These are phyloP conservation scores for Metallyticus violacea DNA, from an alignment of 2,888 invertebrate species.

Conservation along the genomic window DNA sequence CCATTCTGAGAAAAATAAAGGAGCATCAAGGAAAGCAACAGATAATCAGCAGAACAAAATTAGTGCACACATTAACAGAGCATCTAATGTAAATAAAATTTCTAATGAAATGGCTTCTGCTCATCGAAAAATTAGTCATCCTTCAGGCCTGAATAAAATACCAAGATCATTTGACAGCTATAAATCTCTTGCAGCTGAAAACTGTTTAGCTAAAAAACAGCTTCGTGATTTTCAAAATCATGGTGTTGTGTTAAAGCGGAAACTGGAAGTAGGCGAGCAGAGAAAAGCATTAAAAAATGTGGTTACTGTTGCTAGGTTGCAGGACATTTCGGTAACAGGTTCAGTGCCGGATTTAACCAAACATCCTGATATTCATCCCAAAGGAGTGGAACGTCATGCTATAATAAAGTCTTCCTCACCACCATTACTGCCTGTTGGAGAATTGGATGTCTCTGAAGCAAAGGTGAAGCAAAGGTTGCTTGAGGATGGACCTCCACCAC, in stretches of 20 bases:
- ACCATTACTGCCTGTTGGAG: slow-evolving; percentile 46
- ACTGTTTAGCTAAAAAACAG: slow-evolving; percentile 24
- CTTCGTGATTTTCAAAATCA: slow-evolving; percentile 17
- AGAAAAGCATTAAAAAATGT: slow-evolving; percentile 17
- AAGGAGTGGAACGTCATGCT: not conserved
- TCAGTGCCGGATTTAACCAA: not conserved
- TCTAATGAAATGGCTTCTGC: not conserved
- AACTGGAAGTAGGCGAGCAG: not conserved
- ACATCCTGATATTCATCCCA: not conserved
- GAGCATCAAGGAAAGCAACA: not conserved
- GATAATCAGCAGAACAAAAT: slow-evolving; percentile 4
- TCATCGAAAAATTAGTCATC: slow-evolving; percentile 1
- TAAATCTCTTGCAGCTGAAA: slow-evolving; percentile 2
- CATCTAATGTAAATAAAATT: not conserved
- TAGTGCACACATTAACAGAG: not conserved
- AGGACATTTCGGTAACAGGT: not conserved
- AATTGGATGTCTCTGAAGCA: slow-evolving; percentile 52
- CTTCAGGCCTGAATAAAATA: not conserved
- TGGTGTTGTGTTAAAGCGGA: slow-evolving; percentile 7
- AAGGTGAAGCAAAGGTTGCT: slow-evolving; percentile 58
- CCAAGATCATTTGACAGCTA: not conserved
- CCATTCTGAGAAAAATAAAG: not conserved
- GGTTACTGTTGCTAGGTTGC: slow-evolving; percentile 24
- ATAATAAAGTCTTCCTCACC: slow-evolving; percentile 15
- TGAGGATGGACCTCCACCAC: slow-evolving; percentile 44